Base-by-base conservation (phyloP, 2,797 vertebrate species). In the Hypotaenidia philippensis region DNA sequence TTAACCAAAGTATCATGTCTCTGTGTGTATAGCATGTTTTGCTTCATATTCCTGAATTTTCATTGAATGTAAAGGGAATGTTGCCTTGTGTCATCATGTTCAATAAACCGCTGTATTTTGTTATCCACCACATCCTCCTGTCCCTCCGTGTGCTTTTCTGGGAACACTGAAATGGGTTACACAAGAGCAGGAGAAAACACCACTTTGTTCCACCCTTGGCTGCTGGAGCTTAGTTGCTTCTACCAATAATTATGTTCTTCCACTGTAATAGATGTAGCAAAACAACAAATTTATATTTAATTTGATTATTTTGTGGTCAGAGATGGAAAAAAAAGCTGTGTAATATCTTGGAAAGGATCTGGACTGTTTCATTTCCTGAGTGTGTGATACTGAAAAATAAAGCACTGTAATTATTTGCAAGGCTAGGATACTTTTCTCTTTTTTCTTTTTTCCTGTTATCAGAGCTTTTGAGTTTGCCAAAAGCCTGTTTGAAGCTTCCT, bases 1-100 rank as follows among this genome's bases (percentile, higher is more conserved):
- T 97, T 97, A 98, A 94, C 97, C 98, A 98, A 98, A 98, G 97
- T 96, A 96, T 96, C 71, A 15, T 66, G 74, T 88, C 69, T 1
- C 5, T 70, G 41, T 88, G 60, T 94, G 61, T 94, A 17, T 92
- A 93, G 86, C 80, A 95, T 89, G 95, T 53, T 96, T 93, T 95
- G 87, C 91, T 97, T 96, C 94, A 76, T 97, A 91, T 60, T 95
- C 86, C 65, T 93, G 90, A 89, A 79, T 92, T 95, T 49, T 91
- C 85, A 85, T 90, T 61, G 94, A 97, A 95, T 97, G 94, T 96
- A 96, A 96, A 89, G 83, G 91, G 96, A 97, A 94, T 74, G 95
- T 76, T 88, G 45, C 91, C 88, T 95, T 96, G 93, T 92, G 59
- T 92, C 50, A 22, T 89, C 83, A 94, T 71, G 93, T 96, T 97